Conservation (phyloP, 2,113 vertebrate genomes). For the Dipodomys stephensi region DNA sequence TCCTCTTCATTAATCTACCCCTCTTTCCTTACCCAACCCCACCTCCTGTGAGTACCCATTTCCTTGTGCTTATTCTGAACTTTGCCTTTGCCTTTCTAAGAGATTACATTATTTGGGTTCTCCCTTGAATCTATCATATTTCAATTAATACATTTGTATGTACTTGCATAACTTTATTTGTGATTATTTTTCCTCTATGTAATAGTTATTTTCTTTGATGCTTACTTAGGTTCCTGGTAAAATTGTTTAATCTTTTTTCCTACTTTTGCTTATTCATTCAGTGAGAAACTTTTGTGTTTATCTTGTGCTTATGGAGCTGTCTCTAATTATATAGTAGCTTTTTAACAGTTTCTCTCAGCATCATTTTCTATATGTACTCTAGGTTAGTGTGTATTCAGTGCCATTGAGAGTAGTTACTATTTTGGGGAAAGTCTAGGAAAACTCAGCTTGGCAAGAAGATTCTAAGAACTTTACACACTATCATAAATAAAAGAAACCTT, state of each 20-base stretch:
- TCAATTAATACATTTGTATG: too few species aligned
- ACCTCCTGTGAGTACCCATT: too few species aligned
- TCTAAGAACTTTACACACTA: not conserved
- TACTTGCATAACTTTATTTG: too few species aligned
- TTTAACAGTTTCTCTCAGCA: not conserved
- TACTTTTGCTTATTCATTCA: not conserved
- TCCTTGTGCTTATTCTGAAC: too few species aligned
- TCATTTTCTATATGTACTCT: not conserved
- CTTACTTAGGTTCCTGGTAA: not conserved
- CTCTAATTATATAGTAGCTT: not conserved
- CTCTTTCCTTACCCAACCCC: too few species aligned
- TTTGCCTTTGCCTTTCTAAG: too few species aligned
- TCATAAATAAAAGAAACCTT: not conserved
- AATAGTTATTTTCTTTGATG: slow-evolving; percentile 16
- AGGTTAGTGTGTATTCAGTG: not conserved
- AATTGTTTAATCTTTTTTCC: not conserved
- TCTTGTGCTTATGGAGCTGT: not conserved
- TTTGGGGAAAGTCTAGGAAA: not conserved
- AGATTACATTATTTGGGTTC: too few species aligned
- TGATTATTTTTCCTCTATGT: not conserved
- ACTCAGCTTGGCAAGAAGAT: not conserved
- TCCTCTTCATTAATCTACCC: too few species aligned
- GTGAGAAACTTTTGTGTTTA: not conserved
- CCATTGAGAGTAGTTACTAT: not conserved
- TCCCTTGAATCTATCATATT: too few species aligned